Evolutionary conservation across 2,113 vertebrate genomes (phyloP), one percentile per base, ranked within the genome.

Genomic region (Entomyzon cyanotis): DNA sequence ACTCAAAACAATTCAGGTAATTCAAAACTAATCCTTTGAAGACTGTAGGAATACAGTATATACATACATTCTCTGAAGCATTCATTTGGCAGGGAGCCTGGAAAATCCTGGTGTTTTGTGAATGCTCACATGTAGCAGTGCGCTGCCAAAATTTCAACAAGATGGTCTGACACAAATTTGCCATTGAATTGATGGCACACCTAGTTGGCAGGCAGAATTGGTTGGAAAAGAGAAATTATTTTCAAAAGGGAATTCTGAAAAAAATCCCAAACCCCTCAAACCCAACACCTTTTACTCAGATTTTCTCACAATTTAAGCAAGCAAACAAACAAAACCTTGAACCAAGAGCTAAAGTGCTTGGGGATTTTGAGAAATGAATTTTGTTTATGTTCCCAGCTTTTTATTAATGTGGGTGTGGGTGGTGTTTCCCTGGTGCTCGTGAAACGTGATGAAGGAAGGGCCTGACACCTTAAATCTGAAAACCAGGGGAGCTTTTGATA

Each of bases 1-100:
- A 96, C 80, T 96, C 94, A 96, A 97, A 97, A 96, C 90, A 96
- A 93, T 92, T 95, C 94, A 93, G 56, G 44, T 92, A 93, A 96
- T 96, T 94, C 94, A 95, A 96, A 96, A 81, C 62, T 89, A 84
- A 95, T 73, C 65, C 83, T 97, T 96, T 96, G 93, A 96, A 90
- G 93, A 60, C 92, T 90, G 68, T 47, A 86, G 52, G 56, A 93
- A 96, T 87, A 86, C 71, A 46, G 85, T 88, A 95, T 59, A 95
- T 86, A 84, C 87, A 88, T 95, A 88, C 79, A 28, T 94, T 90
- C 92, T 95, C 47, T 3, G 2, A 96, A 93, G 88, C 71, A 86
- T 92, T 90, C 64, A 81, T 95, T 96, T 97, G 96, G 94, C 96
- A 93, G 67, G 37, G 2, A 90, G 94, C 94, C 94, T 96, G 82